These are phyloP conservation scores for Montipora capricornis DNA, from an alignment of 64 coral and sea anemone species.

Conservation along the genomic window DNA sequence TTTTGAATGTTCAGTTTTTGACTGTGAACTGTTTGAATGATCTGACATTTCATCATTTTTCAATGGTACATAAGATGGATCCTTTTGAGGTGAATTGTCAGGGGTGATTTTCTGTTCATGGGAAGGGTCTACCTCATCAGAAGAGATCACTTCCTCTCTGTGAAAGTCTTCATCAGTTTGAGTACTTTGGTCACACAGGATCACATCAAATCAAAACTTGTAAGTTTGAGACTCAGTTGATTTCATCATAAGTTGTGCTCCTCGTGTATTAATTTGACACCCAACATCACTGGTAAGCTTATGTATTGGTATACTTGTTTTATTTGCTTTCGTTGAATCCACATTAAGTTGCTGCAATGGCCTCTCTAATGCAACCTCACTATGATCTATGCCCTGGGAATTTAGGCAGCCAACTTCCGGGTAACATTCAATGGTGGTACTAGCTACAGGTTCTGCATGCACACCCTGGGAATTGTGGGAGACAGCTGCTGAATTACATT, in stretches of 20 bases:
- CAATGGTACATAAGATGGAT: neutral
- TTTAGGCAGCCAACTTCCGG: no score
- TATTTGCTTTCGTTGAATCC: no score
- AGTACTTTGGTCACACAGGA: neutral
- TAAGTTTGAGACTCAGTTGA: neutral
- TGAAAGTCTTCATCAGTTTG: neutral
- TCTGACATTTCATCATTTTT: neutral
- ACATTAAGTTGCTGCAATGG: no score
- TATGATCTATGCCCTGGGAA: no score
- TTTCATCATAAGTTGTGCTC: neutral
- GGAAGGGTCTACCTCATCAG: neutral
- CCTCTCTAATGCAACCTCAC: no score
- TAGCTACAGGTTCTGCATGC: no score
- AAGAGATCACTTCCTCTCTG: neutral
- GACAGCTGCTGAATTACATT: no score
- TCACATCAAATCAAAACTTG: neutral
- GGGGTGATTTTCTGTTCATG: neutral
- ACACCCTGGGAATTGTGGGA: no score
- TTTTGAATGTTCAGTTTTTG: constrained; percentile 10
- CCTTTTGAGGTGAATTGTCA: neutral
- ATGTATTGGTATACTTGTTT: neutral
- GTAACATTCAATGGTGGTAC: no score
- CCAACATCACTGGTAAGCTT: neutral
- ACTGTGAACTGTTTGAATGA: neutral
- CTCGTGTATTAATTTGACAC: neutral